Conservation (phyloP, 2,888 invertebrate genomes). For the Acleris sparsana region DNA sequence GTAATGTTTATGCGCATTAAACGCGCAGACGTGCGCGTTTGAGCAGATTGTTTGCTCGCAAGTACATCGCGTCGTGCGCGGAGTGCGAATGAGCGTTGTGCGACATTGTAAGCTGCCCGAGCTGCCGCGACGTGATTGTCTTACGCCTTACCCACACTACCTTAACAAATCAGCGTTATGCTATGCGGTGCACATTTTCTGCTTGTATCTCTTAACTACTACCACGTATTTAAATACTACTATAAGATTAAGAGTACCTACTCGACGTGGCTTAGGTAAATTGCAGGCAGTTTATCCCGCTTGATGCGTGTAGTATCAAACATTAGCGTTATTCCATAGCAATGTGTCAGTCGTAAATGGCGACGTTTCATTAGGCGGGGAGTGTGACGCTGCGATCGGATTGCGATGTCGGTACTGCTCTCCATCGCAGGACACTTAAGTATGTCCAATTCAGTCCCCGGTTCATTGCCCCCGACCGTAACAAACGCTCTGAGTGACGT, state of each 20-base stretch:
- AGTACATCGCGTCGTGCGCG: slow-evolving; percentile 46
- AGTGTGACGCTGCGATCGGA: slow-evolving; percentile 63
- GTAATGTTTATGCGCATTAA: slow-evolving; percentile 61
- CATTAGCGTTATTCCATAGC: not conserved
- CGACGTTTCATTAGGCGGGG: slow-evolving; percentile 15
- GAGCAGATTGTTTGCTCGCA: slow-evolving; percentile 55
- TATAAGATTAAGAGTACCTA: too few species aligned
- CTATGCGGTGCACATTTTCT: not conserved
- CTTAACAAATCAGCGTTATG: slow-evolving; percentile 27
- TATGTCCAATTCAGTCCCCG: slow-evolving; percentile 73
- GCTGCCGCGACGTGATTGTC: slow-evolving; percentile 38
- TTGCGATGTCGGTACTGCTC: slow-evolving; percentile 57
- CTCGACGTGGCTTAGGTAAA: too few species aligned
- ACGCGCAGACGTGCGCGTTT: slow-evolving; percentile 51
- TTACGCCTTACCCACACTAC: slow-evolving; percentile 18
- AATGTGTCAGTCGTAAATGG: not conserved
- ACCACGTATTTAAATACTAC: too few species aligned
- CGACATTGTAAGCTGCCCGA: slow-evolving; percentile 44
- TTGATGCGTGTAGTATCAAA: not conserved
- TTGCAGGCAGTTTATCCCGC: not conserved
- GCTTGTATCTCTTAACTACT: too few species aligned
- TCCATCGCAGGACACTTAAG: slow-evolving; percentile 70
- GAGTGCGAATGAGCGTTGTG: slow-evolving; percentile 60
- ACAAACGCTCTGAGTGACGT: slow-evolving; percentile 73
- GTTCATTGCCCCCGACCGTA: slow-evolving; percentile 74